phyloP scores from a whole-genome alignment of 2,888 invertebrate genomes.

The Yponomeuta evonymella region DNA sequence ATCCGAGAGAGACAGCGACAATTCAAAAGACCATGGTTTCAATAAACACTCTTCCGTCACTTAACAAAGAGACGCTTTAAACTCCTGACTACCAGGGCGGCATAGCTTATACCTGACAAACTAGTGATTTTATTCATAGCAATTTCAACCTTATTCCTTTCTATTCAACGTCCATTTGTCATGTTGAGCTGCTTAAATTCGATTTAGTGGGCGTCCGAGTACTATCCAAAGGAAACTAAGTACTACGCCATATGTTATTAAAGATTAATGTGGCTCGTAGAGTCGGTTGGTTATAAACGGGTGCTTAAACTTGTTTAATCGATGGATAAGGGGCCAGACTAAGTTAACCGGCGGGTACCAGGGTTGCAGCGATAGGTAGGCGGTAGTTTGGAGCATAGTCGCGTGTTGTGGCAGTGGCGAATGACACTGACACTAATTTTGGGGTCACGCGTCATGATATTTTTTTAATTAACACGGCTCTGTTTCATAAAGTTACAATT shows the following conservation, averaged over 20 bases:
- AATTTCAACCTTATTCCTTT: background rate
- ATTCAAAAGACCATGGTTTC: background rate
- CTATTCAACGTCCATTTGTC: background rate
- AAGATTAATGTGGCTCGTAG: background rate
- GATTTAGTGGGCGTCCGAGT: background rate
- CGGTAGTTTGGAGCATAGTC: conserved; percentile 8
- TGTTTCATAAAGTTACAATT: too few species aligned
- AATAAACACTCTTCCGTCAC: conserved; percentile 16
- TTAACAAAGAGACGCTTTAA: conserved; percentile 25
- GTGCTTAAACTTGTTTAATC: conserved; percentile 5
- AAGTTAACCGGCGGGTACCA: conserved; percentile 14
- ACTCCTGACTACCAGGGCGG: conserved; percentile 26
- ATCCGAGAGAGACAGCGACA: background rate
- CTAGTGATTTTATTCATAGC: background rate
- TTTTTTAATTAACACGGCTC: too few species aligned
- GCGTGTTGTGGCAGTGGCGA: background rate
- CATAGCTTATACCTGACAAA: background rate
- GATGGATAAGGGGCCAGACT: conserved; percentile 13
- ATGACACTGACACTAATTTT: background rate
- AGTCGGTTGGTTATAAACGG: background rate
- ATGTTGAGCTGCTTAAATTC: background rate
- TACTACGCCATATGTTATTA: background rate
- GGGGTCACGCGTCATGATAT: background rate
- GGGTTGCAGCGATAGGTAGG: conserved; percentile 4
- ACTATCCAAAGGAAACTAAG: background rate